phyloP scores from a whole-genome alignment of 1,140 invertebrate species.

The Pachypeltis micranthus region DNA sequence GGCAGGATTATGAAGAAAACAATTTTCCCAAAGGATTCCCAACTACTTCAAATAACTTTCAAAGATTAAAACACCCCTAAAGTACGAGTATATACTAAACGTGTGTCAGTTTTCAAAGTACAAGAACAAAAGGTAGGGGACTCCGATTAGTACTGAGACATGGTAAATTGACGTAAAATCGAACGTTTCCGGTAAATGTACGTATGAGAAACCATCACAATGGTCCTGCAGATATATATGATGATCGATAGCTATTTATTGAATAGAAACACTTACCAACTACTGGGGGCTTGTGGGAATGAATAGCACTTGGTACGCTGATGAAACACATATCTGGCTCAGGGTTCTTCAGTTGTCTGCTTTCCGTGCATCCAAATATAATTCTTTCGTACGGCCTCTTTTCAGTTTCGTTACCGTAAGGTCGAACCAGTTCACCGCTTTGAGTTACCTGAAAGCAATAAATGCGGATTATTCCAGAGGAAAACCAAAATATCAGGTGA shows the following conservation, averaged over 20 bases:
- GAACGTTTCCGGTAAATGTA: too few species aligned
- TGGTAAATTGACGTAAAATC: too few species aligned
- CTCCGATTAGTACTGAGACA: too few species aligned
- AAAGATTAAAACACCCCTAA: too few species aligned
- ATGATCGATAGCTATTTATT: slow-evolving; percentile 8
- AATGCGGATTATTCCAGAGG: too few species aligned
- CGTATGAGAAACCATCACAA: too few species aligned
- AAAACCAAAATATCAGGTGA: too few species aligned
- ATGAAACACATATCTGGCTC: slow-evolving; percentile 49
- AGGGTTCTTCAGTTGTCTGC: slow-evolving; percentile 34
- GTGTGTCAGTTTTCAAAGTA: too few species aligned
- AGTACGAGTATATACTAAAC: too few species aligned
- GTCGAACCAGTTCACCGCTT: slow-evolving; percentile 51
- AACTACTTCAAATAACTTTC: too few species aligned
- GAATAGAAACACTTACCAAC: slow-evolving; percentile 33
- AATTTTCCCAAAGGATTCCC: slow-evolving; percentile 19
- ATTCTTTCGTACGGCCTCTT: slow-evolving; percentile 83
- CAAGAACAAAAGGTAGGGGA: too few species aligned
- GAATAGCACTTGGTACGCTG: slow-evolving; percentile 79
- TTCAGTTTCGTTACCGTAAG: slow-evolving; percentile 47
- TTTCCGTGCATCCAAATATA: slow-evolving; percentile 44
- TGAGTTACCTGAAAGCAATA: slow-evolving; percentile 48
- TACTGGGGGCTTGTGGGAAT: slow-evolving; percentile 83
- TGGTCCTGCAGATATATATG: slow-evolving; percentile 20
- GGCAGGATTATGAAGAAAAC: slow-evolving; percentile 24